Evolutionary conservation across 2,797 vertebrate genomes (phyloP).

Genomic region (Anabacerthia variegaticeps): DNA sequence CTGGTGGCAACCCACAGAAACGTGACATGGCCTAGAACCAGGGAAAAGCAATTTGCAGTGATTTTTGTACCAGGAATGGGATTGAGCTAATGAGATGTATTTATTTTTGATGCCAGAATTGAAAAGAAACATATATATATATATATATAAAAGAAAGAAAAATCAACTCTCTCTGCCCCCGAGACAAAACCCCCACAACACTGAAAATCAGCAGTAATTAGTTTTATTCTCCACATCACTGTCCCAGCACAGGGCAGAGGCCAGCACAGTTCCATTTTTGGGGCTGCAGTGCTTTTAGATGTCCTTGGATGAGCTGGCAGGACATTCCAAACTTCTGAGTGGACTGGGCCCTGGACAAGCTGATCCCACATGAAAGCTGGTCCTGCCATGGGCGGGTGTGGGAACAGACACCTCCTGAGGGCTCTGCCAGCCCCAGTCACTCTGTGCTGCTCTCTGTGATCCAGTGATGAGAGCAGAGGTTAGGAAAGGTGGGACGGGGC

Average conservation of each 20-base stretch:
- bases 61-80: not conserved
- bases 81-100: not conserved
- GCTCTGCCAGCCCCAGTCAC: not conserved
- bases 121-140: not conserved
- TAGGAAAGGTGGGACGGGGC: not conserved
- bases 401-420: not conserved
- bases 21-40: not conserved
- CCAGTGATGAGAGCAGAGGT: not conserved
- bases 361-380: not conserved
- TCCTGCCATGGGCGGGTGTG: not conserved
- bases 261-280: not conserved
- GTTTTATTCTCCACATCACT: not conserved
- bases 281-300: not conserved
- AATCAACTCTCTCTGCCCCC: too few species aligned
- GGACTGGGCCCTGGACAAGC: not conserved
- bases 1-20: not conserved
- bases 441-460: not conserved
- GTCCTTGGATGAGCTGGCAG: not conserved
- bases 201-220: not conserved
- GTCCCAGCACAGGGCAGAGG: not conserved
- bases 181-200: fast-evolving
- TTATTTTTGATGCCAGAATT: not conserved
- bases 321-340: not conserved
- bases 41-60: not conserved
- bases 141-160: not conserved